Evolutionary conservation across 2,113 vertebrate species (phyloP).

Genomic region (Salminus brasiliensis): DNA sequence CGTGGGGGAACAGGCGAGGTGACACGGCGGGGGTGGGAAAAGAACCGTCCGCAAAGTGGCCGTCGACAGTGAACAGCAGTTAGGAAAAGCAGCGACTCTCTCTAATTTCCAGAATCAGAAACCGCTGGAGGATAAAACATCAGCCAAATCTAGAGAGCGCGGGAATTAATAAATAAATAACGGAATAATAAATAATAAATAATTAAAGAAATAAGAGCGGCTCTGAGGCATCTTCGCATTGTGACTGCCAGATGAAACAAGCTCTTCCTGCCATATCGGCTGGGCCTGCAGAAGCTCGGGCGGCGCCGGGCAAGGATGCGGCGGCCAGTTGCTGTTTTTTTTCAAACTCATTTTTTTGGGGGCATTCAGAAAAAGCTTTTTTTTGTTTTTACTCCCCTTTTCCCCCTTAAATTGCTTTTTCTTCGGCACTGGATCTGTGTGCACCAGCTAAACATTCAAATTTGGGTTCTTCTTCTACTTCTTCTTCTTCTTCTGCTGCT

Average conservation of each 20-base stretch:
- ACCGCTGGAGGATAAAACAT: neutral
- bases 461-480: slow-evolving; percentile 50
- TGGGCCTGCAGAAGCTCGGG: no score
- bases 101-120: no score
- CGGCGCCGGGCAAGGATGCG: no score
- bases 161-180: neutral
- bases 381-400: neutral
- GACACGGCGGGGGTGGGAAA: no score
- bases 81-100: neutral
- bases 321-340: slow-evolving; percentile 28
- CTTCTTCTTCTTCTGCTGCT: slow-evolving; percentile 46
- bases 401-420: slow-evolving; percentile 35
- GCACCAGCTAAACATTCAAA: slow-evolving; percentile 56
- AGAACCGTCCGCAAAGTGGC: neutral
- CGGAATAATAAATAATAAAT: no score
- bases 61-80: neutral
- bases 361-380: no score
- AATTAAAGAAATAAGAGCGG: slow-evolving; percentile 14
- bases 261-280: no score
- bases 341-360: slow-evolving; percentile 48
- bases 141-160: neutral
- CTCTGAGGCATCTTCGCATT: slow-evolving; percentile 64
- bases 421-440: slow-evolving; percentile 50
- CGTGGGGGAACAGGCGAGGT: neutral
- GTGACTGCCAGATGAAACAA: slow-evolving; percentile 56